These are phyloP conservation scores for Heterodera schachtii DNA, from an alignment of 1,140 invertebrate genomes.

Conservation along the genomic window DNA sequence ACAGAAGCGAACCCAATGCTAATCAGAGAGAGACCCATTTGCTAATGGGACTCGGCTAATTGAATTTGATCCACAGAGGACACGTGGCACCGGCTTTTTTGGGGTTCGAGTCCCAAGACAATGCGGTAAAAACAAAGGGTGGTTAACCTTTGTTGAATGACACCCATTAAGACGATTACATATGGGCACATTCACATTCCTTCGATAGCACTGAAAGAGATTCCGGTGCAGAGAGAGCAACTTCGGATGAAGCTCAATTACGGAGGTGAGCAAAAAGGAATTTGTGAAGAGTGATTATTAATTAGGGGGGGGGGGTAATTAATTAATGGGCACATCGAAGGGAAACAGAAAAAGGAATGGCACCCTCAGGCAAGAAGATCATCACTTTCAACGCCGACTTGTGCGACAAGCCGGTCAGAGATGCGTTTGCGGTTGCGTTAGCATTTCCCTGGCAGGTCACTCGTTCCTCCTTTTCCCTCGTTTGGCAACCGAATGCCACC, in stretches of 20 bases:
- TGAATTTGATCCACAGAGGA: conserved; percentile 50
- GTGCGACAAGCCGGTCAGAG: conserved; percentile 58
- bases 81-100: conserved; percentile 62
- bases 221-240: conserved; percentile 63
- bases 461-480: conserved; percentile 61
- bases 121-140: neutral
- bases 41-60: too few species aligned
- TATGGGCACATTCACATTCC: conserved; percentile 65
- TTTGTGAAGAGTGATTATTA: conserved; percentile 31
- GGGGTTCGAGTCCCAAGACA: conserved; percentile 62
- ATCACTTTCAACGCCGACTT: conserved; percentile 63
- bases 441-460: conserved; percentile 47
- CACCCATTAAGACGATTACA: conserved; percentile 36
- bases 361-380: conserved; percentile 49
- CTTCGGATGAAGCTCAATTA: conserved; percentile 56
- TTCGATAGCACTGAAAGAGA: conserved; percentile 62
- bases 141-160: neutral
- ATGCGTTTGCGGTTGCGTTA: neutral
- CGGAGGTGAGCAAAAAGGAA: conserved; percentile 31
- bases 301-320: too few species aligned
- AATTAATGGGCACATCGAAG: too few species aligned
- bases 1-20: neutral
- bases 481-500: conserved; percentile 63
- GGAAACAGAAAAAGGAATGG: conserved; percentile 20
- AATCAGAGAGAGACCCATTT: neutral